These are phyloP conservation scores for Carposina sasakii DNA, from an alignment of 1,140 invertebrate species.

Conservation along the genomic window DNA sequence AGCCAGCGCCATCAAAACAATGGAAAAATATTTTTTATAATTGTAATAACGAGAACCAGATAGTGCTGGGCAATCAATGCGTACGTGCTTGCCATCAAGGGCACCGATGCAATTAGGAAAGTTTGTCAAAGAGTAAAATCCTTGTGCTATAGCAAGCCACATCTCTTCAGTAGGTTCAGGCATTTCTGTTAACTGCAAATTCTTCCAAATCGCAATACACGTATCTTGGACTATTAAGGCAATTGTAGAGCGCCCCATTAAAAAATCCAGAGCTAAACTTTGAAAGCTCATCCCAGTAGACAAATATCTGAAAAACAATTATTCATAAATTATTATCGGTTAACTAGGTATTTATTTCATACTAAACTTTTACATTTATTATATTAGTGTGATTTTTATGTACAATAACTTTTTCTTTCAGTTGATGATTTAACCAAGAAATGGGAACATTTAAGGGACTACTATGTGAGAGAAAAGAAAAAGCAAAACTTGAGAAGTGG, in stretches of 20 bases:
- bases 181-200: slow-evolving; percentile 18
- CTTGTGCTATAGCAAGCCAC: slow-evolving; percentile 21
- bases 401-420: slow-evolving; percentile 21
- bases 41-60: slow-evolving; percentile 60
- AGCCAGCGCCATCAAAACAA: slow-evolving; percentile 64
- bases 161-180: slow-evolving; percentile 11
- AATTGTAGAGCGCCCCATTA: slow-evolving; percentile 19
- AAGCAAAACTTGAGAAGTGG: slow-evolving; percentile 15
- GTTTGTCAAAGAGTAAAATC: slow-evolving; percentile 45
- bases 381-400: too few relatives aligned
- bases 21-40: slow-evolving; percentile 66
- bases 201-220: slow-evolving; percentile 21
- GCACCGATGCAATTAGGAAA: slow-evolving; percentile 65
- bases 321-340: slow-evolving; percentile 4
- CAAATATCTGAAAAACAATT: slow-evolving; percentile 27
- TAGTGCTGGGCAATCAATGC: slow-evolving; percentile 33
- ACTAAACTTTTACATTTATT: too few relatives aligned
- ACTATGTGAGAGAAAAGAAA: slow-evolving; percentile 11
- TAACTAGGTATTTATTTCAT: not conserved
- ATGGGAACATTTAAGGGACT: slow-evolving; percentile 18
- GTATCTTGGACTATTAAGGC: slow-evolving; percentile 16
- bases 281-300: slow-evolving; percentile 17
- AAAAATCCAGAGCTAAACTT: slow-evolving; percentile 16
- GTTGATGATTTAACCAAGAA: slow-evolving; percentile 10
- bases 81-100: slow-evolving; percentile 64